Conservation (phyloP, 2,888 invertebrate genomes). For the Drosophila silvestris region DNA sequence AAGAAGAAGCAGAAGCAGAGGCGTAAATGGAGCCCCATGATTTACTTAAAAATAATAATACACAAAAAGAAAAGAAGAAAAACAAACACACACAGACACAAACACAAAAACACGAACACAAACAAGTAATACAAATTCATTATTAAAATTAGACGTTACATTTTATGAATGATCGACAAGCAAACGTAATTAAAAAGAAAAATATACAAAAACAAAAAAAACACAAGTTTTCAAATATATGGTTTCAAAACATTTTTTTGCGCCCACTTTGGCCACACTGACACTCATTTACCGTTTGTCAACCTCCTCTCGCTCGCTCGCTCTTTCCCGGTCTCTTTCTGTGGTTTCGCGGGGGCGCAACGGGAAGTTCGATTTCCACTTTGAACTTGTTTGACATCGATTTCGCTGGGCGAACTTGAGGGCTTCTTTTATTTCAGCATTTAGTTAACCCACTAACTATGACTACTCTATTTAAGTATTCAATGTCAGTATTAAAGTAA, state of each 20-base stretch:
- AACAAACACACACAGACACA: constrained; percentile 41
- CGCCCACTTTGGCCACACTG: constrained; percentile 30
- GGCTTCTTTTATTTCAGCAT: constrained; percentile 65
- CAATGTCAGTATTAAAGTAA: constrained; percentile 65
- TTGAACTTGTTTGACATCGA: constrained; percentile 14
- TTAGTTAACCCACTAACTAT: constrained; percentile 44
- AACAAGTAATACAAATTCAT: constrained; percentile 64
- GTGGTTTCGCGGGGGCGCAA: constrained; percentile 27
- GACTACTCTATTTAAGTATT: constrained; percentile 60
- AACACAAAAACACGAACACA: constrained; percentile 38
- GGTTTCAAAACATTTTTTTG: constrained; percentile 48
- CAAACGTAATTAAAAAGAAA: constrained; percentile 72
- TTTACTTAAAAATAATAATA: constrained; percentile 61
- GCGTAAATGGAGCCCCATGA: constrained; percentile 42
- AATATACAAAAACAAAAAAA: constrained; percentile 50
- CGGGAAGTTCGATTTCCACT: constrained; percentile 67
- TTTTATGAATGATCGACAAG: constrained; percentile 76
- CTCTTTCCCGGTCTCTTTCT: background rate
- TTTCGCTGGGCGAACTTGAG: constrained; percentile 4
- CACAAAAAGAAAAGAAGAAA: constrained; percentile 4
- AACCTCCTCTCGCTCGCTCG: background rate
- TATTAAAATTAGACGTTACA: constrained; percentile 82
- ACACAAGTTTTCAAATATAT: constrained; percentile 59
- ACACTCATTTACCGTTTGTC: constrained; percentile 13
- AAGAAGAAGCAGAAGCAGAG: constrained; percentile 34